These are phyloP conservation scores for Netelia inedita DNA, from an alignment of 2,888 invertebrate genomes.

Conservation along the genomic window DNA sequence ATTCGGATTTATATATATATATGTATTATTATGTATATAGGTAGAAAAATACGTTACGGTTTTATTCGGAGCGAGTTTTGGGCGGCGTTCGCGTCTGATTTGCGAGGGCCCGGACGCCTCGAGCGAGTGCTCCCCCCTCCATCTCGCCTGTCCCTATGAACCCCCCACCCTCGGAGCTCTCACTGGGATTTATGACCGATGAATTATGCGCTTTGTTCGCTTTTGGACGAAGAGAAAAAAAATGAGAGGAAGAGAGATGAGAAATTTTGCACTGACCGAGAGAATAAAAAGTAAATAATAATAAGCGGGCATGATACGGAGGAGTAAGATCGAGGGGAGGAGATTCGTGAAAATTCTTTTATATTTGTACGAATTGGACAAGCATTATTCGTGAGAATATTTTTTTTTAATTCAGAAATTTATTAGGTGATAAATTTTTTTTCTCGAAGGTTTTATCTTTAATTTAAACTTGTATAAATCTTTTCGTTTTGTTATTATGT, in stretches of 20 bases:
- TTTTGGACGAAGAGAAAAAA: constrained; percentile 47
- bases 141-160: constrained; percentile 33
- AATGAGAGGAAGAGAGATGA: constrained; percentile 44
- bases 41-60: constrained; percentile 18
- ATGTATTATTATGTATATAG: constrained; percentile 26
- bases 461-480: too few species aligned
- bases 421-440: too few species aligned
- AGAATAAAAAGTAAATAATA: constrained; percentile 55
- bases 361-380: neutral
- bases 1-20: constrained; percentile 44
- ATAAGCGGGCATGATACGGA: constrained; percentile 21
- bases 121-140: constrained; percentile 45
- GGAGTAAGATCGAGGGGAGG: neutral
- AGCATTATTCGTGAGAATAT: neutral
- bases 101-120: constrained; percentile 61
- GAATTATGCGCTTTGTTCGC: constrained; percentile 73
- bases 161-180: constrained; percentile 42
- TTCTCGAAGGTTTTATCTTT: too few species aligned
- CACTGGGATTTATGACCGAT: constrained; percentile 73
- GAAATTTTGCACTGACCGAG: constrained; percentile 33
- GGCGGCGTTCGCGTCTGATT: constrained; percentile 66
- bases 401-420: too few species aligned
- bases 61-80: constrained; percentile 67
- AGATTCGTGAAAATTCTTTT: neutral
- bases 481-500: too few species aligned